Evolutionary conservation across 2,888 invertebrate genomes (phyloP).

Genomic region (Callyntrura sp.): DNA sequence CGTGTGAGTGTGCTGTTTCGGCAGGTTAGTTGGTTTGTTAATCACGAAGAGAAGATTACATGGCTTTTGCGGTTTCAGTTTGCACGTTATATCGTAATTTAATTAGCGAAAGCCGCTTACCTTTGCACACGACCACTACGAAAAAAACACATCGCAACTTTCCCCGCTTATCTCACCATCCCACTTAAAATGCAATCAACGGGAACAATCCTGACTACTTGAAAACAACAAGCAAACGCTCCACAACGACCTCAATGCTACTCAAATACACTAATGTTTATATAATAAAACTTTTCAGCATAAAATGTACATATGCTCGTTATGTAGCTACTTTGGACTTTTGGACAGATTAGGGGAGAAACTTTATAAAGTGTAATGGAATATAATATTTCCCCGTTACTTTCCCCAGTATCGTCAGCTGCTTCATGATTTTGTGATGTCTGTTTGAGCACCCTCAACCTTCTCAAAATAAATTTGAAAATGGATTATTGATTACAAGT

Average conservation of each 20-base stretch:
- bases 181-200: constrained; percentile 61
- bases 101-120: constrained; percentile 59
- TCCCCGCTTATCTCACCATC: constrained; percentile 38
- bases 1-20: constrained; percentile 30
- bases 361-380: constrained; percentile 1
- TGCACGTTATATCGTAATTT: constrained; percentile 62
- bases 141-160: constrained; percentile 28
- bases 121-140: background rate
- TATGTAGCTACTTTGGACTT: background rate
- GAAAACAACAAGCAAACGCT: constrained; percentile 2
- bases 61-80: constrained; percentile 65
- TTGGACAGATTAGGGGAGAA: constrained; percentile 1
- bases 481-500: too few species aligned
- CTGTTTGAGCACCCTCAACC: too few species aligned
- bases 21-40: constrained; percentile 39
- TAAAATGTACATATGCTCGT: background rate
- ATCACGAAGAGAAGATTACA: constrained; percentile 64
- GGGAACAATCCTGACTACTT: constrained; percentile 38
- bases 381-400: constrained; percentile 30
- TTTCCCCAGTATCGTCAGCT: too few species aligned
- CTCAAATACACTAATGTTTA: background rate
- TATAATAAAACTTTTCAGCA: background rate
- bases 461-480: too few species aligned
- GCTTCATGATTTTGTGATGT: too few species aligned
- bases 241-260: background rate